Conservation (phyloP, 2,113 vertebrate genomes). For the Ctenodactylus gundi region DNA sequence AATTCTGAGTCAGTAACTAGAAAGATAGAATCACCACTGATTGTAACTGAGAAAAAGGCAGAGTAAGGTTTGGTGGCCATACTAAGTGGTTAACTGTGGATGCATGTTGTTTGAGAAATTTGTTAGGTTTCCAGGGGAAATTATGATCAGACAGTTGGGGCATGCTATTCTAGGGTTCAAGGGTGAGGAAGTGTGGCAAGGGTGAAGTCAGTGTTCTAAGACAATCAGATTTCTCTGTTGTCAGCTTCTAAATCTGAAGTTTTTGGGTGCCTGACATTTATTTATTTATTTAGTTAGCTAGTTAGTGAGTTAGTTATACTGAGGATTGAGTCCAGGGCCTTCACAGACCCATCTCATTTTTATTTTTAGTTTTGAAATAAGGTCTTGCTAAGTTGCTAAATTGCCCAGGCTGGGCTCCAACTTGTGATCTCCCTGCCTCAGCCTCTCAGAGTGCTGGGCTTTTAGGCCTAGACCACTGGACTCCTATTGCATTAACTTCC, state of each 20-base stretch:
- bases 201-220: not conserved
- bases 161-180: not conserved
- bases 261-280: not conserved
- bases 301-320: too few relatives aligned
- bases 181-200: not conserved
- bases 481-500: not conserved
- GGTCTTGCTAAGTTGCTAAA: too few relatives aligned
- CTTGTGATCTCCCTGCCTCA: too few relatives aligned
- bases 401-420: too few relatives aligned
- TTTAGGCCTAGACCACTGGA: not conserved
- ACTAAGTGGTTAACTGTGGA: not conserved
- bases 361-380: too few relatives aligned
- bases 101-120: not conserved
- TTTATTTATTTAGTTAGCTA: too few relatives aligned
- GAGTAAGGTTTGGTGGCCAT: not conserved
- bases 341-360: too few relatives aligned
- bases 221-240: not conserved
- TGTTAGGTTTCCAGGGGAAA: not conserved
- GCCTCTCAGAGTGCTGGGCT: too few relatives aligned
- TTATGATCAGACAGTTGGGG: not conserved
- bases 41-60: not conserved
- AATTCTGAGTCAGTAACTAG: not conserved
- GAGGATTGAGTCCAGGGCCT: too few relatives aligned
- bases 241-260: not conserved
- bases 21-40: not conserved